Conservation (phyloP, 2,113 vertebrate species). For the Indri indri region DNA sequence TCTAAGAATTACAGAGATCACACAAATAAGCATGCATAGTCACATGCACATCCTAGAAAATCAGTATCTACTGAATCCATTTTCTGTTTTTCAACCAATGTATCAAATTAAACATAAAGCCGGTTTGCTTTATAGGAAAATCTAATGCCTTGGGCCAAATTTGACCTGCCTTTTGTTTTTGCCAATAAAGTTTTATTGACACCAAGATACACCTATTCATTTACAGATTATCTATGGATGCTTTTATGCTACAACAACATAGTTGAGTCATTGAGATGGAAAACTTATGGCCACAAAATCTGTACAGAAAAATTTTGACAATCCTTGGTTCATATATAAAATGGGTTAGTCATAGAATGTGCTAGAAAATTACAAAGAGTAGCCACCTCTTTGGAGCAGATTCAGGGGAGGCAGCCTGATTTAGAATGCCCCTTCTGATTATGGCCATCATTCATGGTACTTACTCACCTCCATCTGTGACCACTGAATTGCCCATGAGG, state of each 20-base stretch:
- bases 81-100: background rate
- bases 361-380: background rate
- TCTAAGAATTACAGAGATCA: background rate
- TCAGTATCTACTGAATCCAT: background rate
- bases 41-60: background rate
- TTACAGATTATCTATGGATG: rapidly evolving
- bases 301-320: background rate
- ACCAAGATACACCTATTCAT: no score
- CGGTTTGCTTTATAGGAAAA: background rate
- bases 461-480: background rate
- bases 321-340: background rate
- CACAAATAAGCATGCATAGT: background rate
- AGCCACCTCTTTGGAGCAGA: background rate
- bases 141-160: background rate
- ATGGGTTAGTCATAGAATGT: background rate
- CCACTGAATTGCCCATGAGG: rapidly evolving
- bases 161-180: background rate
- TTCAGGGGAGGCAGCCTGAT: background rate
- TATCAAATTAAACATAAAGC: background rate
- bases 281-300: background rate
- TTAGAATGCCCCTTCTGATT: background rate
- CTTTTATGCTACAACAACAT: background rate
- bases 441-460: rapidly evolving
- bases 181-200: background rate
- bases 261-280: background rate